Evolutionary conservation across 2,888 invertebrate species (phyloP).

Genomic region (Acanthosepion esculentum): DNA sequence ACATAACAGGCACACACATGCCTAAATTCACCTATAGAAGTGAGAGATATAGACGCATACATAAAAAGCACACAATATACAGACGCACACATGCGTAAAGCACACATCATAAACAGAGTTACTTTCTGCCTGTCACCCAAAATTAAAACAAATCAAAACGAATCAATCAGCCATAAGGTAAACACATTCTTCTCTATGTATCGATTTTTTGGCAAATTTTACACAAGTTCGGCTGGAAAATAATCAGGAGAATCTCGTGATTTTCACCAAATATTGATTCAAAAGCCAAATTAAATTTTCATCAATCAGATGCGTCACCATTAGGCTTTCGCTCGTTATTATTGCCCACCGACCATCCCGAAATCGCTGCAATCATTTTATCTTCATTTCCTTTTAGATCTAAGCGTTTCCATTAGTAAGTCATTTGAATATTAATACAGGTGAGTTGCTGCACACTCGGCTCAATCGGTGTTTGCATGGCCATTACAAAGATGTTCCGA

Average conservation of each 20-base stretch:
- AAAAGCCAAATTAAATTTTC: not conserved
- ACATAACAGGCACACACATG: too few species aligned
- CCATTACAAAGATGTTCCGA: too few species aligned
- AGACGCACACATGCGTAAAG: too few species aligned
- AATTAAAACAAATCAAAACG: not conserved
- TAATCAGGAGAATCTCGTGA: not conserved
- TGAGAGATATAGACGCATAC: too few species aligned
- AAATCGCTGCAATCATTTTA: not conserved
- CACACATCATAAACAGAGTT: too few species aligned
- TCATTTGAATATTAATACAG: not conserved
- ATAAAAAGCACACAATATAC: too few species aligned
- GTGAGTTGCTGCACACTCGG: not conserved
- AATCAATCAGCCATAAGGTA: not conserved
- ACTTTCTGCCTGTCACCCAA: too few species aligned
- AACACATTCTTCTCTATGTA: not conserved
- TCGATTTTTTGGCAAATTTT: not conserved
- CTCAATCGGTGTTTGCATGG: not conserved
- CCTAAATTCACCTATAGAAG: too few species aligned
- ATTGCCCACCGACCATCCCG: not conserved
- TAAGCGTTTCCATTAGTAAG: not conserved
- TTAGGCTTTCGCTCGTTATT: not conserved
- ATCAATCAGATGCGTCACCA: not conserved
- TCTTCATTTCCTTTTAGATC: not conserved
- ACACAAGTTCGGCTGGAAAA: not conserved
- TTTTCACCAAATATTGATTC: not conserved